phyloP scores from a whole-genome alignment of 1,140 invertebrate genomes.

The Drosophila lini region DNA sequence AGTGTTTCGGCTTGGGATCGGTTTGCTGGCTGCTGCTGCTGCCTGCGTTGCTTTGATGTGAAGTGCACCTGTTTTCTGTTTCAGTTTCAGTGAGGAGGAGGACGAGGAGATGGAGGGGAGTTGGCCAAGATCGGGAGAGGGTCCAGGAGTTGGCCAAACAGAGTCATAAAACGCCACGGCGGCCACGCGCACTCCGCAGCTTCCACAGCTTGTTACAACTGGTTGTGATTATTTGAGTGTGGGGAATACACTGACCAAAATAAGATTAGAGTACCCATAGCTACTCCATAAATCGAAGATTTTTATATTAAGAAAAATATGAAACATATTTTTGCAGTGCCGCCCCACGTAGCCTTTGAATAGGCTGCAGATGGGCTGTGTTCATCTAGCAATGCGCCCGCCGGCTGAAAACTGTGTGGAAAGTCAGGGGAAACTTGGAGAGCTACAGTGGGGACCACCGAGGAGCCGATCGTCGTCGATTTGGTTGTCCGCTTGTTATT shows the following conservation, averaged over 20 bases:
- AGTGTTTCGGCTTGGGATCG: constrained; percentile 66
- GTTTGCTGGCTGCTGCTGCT: constrained; percentile 39
- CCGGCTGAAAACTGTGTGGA: constrained; percentile 37
- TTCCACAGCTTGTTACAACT: constrained; percentile 73
- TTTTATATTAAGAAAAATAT: no score
- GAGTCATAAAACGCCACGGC: constrained; percentile 77
- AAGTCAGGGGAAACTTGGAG: background rate
- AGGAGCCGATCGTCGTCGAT: constrained; percentile 60
- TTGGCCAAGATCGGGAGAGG: background rate
- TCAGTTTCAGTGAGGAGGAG: background rate
- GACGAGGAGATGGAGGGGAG: no score
- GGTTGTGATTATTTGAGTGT: constrained; percentile 49
- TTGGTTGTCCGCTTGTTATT: constrained; percentile 69
- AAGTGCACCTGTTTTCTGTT: constrained; percentile 80
- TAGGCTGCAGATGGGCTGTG: constrained; percentile 43
- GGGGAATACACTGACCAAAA: constrained; percentile 9
- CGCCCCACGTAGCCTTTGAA: background rate
- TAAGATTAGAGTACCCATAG: no score
- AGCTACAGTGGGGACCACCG: constrained; percentile 49
- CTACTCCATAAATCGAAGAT: no score
- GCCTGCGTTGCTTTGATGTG: constrained; percentile 64
- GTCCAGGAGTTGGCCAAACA: constrained; percentile 49
- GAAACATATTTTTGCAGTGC: background rate
- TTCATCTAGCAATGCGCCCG: constrained; percentile 38
- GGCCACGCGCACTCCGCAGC: constrained; percentile 60